Evolutionary conservation across 2,113 vertebrate species (phyloP), one percentile per base, ranked within the genome.

Genomic region (Scophthalmus maximus): DNA sequence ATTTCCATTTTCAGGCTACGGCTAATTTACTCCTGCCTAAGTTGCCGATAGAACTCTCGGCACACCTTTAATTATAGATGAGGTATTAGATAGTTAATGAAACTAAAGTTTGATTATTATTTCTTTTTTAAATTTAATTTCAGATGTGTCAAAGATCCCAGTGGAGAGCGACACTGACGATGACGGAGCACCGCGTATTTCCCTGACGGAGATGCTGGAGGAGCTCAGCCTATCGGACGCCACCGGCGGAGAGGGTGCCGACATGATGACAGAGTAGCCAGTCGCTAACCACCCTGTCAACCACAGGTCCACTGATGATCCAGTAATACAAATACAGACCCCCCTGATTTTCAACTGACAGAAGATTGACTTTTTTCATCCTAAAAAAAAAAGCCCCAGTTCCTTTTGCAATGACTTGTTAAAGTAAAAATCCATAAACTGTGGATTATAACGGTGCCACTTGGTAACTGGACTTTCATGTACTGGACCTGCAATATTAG

Each of bases 151-250:
- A 53, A 90, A 95, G 77, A 71, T 97, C 65, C 95, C 96, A 1
- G 96, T 98, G 83, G 97, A 98, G 89, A 97, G 96, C 3, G 98
- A 99, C 78, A 96, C 95, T 0, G 98, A 98, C 59, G 98, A 99
- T 27, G 98, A 99, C 10, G 96, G 94, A 15, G 94, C 96, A 2
- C 98, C 98, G 4, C 72, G 92, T 25, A 94, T 98, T 86, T 97
- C 96, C 47, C 91, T 99, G 90, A 87, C 92, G 34, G 98, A 99
- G 83, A 98, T 99, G 98, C 83, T 99, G 74, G 97, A 99, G 72
- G 98, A 98, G 86, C 95, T 99, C 56, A 95, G 94, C 83, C 95
- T 96, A 1, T 53, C 88, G 1, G 97, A 98, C 12, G 96, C 97
- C 59, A 98, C 97, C 1, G 97, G 97, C 49, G 96, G 85, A 76